These are phyloP conservation scores for Psettodes erumei DNA, from an alignment of 2,113 vertebrate genomes.

Conservation along the genomic window DNA sequence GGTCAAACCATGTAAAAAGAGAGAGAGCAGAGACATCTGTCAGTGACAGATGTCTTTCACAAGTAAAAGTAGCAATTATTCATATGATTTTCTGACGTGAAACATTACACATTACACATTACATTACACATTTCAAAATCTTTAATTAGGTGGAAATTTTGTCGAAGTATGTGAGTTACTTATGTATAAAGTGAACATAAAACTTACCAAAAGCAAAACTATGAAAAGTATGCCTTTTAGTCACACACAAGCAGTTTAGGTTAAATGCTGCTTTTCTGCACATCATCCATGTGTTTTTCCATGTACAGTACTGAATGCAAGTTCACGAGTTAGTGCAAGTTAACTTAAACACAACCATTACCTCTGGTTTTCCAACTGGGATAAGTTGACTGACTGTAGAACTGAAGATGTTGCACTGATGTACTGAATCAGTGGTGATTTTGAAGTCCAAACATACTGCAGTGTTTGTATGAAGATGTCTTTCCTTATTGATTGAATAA, in stretches of 20 bases:
- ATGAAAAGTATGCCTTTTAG: neutral
- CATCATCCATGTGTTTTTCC: neutral
- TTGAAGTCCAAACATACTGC: neutral
- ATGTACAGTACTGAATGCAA: neutral
- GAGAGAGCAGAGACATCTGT: neutral
- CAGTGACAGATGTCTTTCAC: too few relatives aligned
- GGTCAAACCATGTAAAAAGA: neutral
- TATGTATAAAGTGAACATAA: too few relatives aligned
- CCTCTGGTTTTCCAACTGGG: neutral
- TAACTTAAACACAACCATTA: neutral
- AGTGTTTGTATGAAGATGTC: neutral
- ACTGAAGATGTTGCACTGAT: neutral
- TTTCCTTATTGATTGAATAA: neutral
- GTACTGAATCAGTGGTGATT: neutral
- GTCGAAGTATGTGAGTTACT: too few relatives aligned
- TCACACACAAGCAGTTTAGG: neutral
- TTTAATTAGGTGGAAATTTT: too few relatives aligned
- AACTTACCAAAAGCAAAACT: too few relatives aligned
- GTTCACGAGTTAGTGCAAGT: too few relatives aligned
- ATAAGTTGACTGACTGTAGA: neutral
- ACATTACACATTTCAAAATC: too few relatives aligned
- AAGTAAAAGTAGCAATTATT: too few relatives aligned
- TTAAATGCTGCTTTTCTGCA: neutral
- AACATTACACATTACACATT: too few relatives aligned
- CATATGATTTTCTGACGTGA: too few relatives aligned